These are phyloP conservation scores for Caranx ignobilis DNA, from an alignment of 2,113 vertebrate genomes.

Conservation along the genomic window DNA sequence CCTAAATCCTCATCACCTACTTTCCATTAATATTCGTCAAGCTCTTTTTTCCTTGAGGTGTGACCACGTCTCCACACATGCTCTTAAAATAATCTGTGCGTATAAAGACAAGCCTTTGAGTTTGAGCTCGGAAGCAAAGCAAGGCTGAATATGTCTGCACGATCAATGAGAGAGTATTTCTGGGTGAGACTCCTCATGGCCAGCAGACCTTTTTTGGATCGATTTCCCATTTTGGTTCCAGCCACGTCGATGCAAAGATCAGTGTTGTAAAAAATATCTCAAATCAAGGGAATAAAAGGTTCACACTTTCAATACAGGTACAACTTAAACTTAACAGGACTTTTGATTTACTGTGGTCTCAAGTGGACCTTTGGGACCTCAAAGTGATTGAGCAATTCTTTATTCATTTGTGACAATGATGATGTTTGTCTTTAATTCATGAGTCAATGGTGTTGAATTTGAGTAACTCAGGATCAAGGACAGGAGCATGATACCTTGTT, in stretches of 20 bases:
- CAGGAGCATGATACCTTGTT: constrained; percentile 39
- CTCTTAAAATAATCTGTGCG: not conserved
- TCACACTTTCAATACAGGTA: not conserved
- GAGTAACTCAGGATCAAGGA: constrained; percentile 44
- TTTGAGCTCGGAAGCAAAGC: constrained; percentile 12
- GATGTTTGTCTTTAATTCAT: constrained; percentile 55
- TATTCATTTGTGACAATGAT: not conserved
- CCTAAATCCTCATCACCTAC: not conserved
- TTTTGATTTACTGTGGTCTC: not conserved
- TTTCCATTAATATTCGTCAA: constrained; percentile 12
- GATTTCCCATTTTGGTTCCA: constrained; percentile 22
- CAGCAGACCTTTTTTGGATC: constrained; percentile 18
- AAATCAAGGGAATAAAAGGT: not conserved
- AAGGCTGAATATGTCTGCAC: constrained; percentile 34
- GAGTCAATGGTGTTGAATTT: constrained; percentile 62
- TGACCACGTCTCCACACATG: not conserved
- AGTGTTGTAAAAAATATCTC: not conserved
- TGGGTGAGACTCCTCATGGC: constrained; percentile 18
- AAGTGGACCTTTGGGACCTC: not conserved
- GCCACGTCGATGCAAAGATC: not conserved
- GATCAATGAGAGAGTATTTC: constrained; percentile 43
- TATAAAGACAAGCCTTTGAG: not conserved
- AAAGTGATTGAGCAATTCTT: not conserved
- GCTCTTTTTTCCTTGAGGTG: not conserved
- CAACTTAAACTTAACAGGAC: not conserved